phyloP scores from a whole-genome alignment of 2,888 invertebrate genomes.

The Acleris sparsana region DNA sequence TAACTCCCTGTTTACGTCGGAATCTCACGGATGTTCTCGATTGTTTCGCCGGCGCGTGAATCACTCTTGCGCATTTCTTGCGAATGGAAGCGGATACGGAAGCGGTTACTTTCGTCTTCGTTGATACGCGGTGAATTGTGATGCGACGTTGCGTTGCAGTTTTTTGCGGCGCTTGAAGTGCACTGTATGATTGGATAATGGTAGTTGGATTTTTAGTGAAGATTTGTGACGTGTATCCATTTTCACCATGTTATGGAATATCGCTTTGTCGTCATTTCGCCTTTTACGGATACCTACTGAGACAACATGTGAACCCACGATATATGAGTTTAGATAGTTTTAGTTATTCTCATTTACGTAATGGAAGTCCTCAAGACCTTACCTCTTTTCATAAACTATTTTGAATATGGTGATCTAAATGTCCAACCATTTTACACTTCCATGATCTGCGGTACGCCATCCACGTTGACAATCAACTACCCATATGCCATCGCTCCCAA shows the following conservation, averaged over 20 bases:
- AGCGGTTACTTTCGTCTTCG: constrained; percentile 46
- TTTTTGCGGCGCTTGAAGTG: constrained; percentile 6
- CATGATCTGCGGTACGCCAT: constrained; percentile 34
- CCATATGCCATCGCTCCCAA: constrained; percentile 34
- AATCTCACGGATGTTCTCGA: constrained; percentile 49
- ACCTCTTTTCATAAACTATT: no score
- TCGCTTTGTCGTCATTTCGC: no score
- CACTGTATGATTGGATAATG: no score
- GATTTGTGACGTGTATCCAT: no score
- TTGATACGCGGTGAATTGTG: constrained; percentile 26
- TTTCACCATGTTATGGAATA: no score
- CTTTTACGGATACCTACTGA: no score
- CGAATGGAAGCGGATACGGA: constrained; percentile 46
- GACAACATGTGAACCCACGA: no score
- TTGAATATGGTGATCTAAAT: no score
- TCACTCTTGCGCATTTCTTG: constrained; percentile 47
- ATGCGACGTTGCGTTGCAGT: constrained; percentile 10
- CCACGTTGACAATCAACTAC: constrained; percentile 44
- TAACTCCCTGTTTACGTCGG: constrained; percentile 26
- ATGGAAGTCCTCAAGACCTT: no score
- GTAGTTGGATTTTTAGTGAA: no score
- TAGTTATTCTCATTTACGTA: no score
- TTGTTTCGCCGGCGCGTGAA: constrained; percentile 45
- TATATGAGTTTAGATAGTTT: no score
- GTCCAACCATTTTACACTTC: not conserved